Evolutionary conservation across 2,797 vertebrate species (phyloP), one percentile per base, ranked within the genome.

Genomic region (Acrocephalus scirpaceus): DNA sequence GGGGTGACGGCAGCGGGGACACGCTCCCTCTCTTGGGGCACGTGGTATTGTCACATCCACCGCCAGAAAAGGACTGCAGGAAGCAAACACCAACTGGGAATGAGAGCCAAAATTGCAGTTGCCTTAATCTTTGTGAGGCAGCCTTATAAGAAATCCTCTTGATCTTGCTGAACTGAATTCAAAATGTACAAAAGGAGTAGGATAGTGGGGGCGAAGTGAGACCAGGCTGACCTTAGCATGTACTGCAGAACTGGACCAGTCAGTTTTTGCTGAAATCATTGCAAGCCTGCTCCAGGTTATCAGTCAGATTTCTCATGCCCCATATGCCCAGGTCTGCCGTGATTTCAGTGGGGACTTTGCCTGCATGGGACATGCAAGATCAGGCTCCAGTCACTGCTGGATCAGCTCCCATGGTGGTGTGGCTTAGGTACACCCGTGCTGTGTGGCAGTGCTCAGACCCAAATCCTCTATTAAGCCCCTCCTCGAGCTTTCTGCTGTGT

Each of bases 401-500:
- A 79, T 90, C 90, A 44, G 78, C 60, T 93, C 71, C 93, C 50
- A 4, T 66, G 81, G 70, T 92, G 95, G 83, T 4, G 0, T 92
- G 86, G 86, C 77, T 95, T 96, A 89, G 62, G 65, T 88, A 88
- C 50, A n/a, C 76, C 93, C 71, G 53, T n/a, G 40, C 91, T 92
- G 91, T 8, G 0, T 96, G 83, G 76, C 85, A 89, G 93, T 91
- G 89, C 69, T 95, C 86, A 83, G 75, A 66, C 73, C 79, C 91
- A 94, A 95, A 96, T 77, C 54, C 51, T 91, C 71, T 25, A 21
- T 93, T 76, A 82, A 95, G 65, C 57, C 56, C 40, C 30, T 95
- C 93, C 81, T 92, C 95, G 96, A 96, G 95, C 93, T 97, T 97
- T 98, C 95, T 96, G 91, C 96, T 94, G 75, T 80, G 93, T 96